Conservation (phyloP, 2,797 vertebrate species). For the Psittacula derbiana region DNA sequence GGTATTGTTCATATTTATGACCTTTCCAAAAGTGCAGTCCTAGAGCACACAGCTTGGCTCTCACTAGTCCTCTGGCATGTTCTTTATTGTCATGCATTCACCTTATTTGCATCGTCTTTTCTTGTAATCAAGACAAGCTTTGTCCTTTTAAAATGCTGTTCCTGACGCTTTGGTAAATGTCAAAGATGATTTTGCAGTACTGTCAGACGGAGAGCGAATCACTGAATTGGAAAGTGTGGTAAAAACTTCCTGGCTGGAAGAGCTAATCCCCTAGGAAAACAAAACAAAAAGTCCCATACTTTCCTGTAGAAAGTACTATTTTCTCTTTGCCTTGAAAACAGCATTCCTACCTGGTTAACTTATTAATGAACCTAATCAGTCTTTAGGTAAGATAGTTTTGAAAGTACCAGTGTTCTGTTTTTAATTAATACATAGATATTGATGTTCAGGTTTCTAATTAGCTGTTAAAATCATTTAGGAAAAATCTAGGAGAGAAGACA, state of each 20-base stretch:
- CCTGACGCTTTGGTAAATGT: background rate
- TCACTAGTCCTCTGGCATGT: rapidly evolving
- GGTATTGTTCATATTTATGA: background rate
- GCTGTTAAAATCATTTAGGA: background rate
- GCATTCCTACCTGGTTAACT: background rate
- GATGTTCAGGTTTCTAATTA: background rate
- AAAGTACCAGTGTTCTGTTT: background rate
- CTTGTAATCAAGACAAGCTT: background rate
- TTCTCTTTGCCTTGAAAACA: constrained; percentile 20
- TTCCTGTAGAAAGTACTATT: background rate
- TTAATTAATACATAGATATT: background rate
- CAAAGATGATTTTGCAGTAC: background rate
- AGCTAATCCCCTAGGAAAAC: background rate
- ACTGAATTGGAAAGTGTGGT: background rate
- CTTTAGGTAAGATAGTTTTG: background rate
- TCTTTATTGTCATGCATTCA: background rate
- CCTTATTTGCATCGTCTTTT: background rate
- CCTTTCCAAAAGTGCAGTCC: background rate
- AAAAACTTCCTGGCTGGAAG: constrained; percentile 46
- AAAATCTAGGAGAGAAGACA: background rate
- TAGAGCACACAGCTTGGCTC: background rate
- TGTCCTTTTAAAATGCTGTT: background rate
- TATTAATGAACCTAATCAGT: background rate
- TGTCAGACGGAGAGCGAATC: background rate
- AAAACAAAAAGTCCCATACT: constrained; percentile 20